phyloP scores from a whole-genome alignment of 1,140 invertebrate genomes.

The Papilio polyxenes region DNA sequence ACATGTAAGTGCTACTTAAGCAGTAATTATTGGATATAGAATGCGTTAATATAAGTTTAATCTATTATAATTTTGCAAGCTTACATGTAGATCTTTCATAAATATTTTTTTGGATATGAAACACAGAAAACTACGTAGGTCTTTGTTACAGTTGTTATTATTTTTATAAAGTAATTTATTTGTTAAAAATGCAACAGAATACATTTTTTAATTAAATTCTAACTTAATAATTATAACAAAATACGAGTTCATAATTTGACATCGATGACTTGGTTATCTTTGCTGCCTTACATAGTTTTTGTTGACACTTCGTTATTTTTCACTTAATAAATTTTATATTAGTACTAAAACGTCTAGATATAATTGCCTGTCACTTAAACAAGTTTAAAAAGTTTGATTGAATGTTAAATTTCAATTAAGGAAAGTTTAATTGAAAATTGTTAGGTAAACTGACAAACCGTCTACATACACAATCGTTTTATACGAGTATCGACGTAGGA shows the following conservation, averaged over 20 bases:
- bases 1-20: not conserved
- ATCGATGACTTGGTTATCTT: not conserved
- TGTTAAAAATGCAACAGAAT: no score
- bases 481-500: no score
- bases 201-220: no score
- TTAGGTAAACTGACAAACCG: not conserved
- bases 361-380: conserved; percentile 6
- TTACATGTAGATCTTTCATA: no score
- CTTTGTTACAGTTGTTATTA: no score
- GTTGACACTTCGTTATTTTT: not conserved
- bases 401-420: conserved; percentile 11
- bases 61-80: not conserved
- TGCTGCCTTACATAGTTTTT: not conserved
- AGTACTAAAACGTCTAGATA: not conserved
- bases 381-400: conserved; percentile 8
- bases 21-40: not conserved
- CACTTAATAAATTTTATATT: not conserved
- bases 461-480: not conserved
- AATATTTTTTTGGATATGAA: no score
- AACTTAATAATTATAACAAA: no score
- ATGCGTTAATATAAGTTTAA: not conserved
- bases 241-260: no score
- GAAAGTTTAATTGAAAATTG: conserved; percentile 15
- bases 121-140: no score
- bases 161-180: no score